Conservation (phyloP, 2,888 invertebrate species). For the Actias luna region DNA sequence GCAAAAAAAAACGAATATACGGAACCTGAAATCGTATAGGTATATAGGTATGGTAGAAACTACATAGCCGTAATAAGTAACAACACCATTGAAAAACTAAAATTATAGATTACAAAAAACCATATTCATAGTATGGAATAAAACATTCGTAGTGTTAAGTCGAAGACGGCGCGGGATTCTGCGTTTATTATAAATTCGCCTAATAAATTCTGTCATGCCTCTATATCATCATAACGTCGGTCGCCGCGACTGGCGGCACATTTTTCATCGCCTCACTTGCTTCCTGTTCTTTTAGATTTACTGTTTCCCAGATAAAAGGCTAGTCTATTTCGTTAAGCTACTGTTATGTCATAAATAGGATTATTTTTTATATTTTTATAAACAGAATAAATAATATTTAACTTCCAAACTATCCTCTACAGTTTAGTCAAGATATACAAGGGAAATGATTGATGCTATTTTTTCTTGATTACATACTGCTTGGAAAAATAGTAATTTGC, state of each 20-base stretch:
- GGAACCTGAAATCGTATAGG: no score
- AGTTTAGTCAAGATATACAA: no score
- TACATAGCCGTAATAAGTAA: not conserved
- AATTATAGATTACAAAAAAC: not conserved
- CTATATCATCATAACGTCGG: conserved; percentile 46
- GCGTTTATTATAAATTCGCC: not conserved
- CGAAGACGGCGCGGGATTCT: not conserved
- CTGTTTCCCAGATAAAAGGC: conserved; percentile 42
- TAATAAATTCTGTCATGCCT: conserved; percentile 41
- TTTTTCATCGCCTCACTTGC: conserved; percentile 52
- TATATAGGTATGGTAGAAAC: no score
- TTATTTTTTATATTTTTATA: not conserved
- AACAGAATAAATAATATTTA: no score
- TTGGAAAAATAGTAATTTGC: no score
- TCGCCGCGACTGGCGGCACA: conserved; percentile 36
- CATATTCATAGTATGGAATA: not conserved
- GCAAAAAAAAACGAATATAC: no score
- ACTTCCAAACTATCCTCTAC: no score
- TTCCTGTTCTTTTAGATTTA: conserved; percentile 56
- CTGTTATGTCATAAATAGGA: not conserved
- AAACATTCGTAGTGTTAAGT: not conserved
- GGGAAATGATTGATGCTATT: no score
- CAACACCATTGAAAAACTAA: not conserved
- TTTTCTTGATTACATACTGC: no score
- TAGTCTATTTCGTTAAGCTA: conserved; percentile 39